These are phyloP conservation scores for Maniola hyperantus DNA, from an alignment of 2,888 invertebrate genomes.

Conservation along the genomic window DNA sequence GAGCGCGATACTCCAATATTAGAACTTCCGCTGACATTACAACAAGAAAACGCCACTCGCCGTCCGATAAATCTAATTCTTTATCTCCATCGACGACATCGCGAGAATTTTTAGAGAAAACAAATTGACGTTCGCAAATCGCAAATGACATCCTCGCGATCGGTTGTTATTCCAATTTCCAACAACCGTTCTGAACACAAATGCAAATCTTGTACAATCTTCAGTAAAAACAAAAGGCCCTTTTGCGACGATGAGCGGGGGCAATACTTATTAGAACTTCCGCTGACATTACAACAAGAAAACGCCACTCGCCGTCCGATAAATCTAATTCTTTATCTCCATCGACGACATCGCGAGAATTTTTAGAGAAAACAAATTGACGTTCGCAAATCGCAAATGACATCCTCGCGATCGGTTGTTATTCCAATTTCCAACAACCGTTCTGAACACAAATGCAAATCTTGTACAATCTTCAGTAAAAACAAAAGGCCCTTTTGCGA, in stretches of 20 bases:
- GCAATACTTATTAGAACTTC: slow-evolving; percentile 73
- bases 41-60: slow-evolving; percentile 50
- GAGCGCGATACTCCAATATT: slow-evolving; percentile 68
- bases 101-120: slow-evolving; percentile 49
- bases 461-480: slow-evolving; percentile 61
- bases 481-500: slow-evolving; percentile 64
- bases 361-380: slow-evolving; percentile 54
- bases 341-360: slow-evolving; percentile 40
- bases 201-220: slow-evolving; percentile 66
- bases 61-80: slow-evolving; percentile 54
- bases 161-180: slow-evolving; percentile 41
- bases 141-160: slow-evolving; percentile 50
- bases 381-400: slow-evolving; percentile 53
- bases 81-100: slow-evolving; percentile 43
- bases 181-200: slow-evolving; percentile 58
- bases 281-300: slow-evolving; percentile 60
- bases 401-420: slow-evolving; percentile 44
- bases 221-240: slow-evolving; percentile 69
- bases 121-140: slow-evolving; percentile 53
- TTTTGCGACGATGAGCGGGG: slow-evolving; percentile 55
- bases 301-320: slow-evolving; percentile 47
- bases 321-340: slow-evolving; percentile 53
- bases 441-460: slow-evolving; percentile 73
- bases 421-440: slow-evolving; percentile 41
- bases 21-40: slow-evolving; percentile 70